phyloP scores from a whole-genome alignment of 2,888 invertebrate species.

The Calliphora vomitoria region DNA sequence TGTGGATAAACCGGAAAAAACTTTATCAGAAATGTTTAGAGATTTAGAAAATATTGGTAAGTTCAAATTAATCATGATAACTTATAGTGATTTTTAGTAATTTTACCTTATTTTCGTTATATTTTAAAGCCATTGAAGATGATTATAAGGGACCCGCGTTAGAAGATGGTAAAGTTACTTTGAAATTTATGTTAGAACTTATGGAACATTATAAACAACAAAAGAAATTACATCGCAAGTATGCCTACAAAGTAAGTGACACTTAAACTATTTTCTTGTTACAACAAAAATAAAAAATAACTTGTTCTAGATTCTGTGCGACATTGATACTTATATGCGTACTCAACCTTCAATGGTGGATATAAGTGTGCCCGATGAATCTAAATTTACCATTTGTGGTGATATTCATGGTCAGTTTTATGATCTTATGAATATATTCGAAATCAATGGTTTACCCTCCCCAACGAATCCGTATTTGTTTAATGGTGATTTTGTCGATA shows the following conservation, averaged over 20 bases:
- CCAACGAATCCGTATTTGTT: constrained; percentile 98
- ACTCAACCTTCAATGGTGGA: constrained; percentile 95
- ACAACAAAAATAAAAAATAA: background rate
- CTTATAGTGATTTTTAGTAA: background rate
- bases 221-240: constrained; percentile 97
- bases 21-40: constrained; percentile 92
- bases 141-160: constrained; percentile 96
- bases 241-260: constrained; percentile 94
- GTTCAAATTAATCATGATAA: constrained; percentile 53
- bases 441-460: constrained; percentile 98
- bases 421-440: constrained; percentile 98
- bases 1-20: constrained; percentile 94
- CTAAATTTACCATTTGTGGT: constrained; percentile 99
- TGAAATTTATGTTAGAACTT: constrained; percentile 94
- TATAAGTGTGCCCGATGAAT: constrained; percentile 92
- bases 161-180: constrained; percentile 94
- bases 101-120: background rate
- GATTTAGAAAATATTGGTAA: constrained; percentile 96
- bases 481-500: constrained; percentile 99
- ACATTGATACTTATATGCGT: constrained; percentile 93
- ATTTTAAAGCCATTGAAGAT: constrained; percentile 93
- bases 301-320: constrained; percentile 92
- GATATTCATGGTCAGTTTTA: constrained; percentile 99
- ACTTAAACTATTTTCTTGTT: background rate
- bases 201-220: constrained; percentile 96